These are phyloP conservation scores for Cladopsammia gracilis DNA, from an alignment of 64 coral and sea anemone species.

Conservation along the genomic window DNA sequence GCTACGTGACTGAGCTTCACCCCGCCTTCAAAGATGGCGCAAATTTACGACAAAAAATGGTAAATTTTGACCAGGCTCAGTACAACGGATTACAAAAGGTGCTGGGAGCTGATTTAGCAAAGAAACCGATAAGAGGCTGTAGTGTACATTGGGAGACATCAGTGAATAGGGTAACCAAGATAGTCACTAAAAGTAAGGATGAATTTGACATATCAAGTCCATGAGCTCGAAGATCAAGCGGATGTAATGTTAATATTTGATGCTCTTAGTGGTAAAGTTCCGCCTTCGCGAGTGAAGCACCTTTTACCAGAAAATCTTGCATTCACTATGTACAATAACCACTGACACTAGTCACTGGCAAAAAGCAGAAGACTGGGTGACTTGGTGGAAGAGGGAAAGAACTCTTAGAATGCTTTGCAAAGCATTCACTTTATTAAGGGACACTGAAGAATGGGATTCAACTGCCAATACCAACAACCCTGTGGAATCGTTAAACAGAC, in stretches of 20 bases:
- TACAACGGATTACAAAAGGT: constrained; percentile 35
- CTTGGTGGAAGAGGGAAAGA: constrained; percentile 30
- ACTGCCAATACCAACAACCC: constrained; percentile 35
- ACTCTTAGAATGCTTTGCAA: constrained; percentile 25
- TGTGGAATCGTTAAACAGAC: constrained; percentile 13
- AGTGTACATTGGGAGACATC: constrained; percentile 61
- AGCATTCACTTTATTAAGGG: constrained; percentile 30
- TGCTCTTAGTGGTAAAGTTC: background rate
- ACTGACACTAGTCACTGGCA: constrained; percentile 1
- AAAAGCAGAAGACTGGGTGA: constrained; percentile 14
- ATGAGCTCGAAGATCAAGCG: background rate
- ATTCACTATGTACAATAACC: background rate
- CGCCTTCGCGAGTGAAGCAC: background rate
- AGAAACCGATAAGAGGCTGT: constrained; percentile 15
- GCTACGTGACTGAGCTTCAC: background rate
- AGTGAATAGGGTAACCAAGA: constrained; percentile 29
- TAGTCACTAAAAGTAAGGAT: constrained; percentile 34
- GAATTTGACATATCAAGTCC: constrained; percentile 23
- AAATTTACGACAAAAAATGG: constrained; percentile 38
- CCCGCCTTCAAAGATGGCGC: constrained; percentile 21
- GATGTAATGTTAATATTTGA: constrained; percentile 30
- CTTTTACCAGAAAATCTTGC: constrained; percentile 18
- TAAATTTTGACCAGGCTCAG: constrained; percentile 43
- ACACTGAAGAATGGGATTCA: constrained; percentile 24
- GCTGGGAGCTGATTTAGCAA: background rate